These are phyloP conservation scores for Diaperis boleti DNA, from an alignment of 2,888 invertebrate species.

Conservation along the genomic window DNA sequence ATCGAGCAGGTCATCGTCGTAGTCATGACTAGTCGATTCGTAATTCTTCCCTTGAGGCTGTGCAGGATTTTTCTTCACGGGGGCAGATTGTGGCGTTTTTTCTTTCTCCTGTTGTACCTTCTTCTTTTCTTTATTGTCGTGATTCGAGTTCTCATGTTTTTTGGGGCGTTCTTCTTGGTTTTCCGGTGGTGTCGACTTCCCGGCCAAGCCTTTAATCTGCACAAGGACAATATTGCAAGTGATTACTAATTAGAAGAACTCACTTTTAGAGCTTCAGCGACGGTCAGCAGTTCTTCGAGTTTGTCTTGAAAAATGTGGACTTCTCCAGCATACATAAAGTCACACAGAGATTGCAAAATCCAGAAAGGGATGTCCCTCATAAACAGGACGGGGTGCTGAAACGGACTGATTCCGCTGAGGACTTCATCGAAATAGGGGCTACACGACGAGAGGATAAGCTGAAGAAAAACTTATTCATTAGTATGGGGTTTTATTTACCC, in stretches of 20 bases:
- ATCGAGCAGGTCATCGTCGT: slow-evolving; percentile 51
- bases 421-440: slow-evolving; percentile 69
- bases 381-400: slow-evolving; percentile 68
- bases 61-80: slow-evolving; percentile 8
- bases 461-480: neutral
- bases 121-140: slow-evolving; percentile 27
- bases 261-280: slow-evolving; percentile 67
- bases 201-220: slow-evolving; percentile 62
- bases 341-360: slow-evolving; percentile 67
- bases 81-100: neutral
- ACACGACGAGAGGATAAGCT: slow-evolving; percentile 69
- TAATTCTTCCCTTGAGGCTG: slow-evolving; percentile 7
- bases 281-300: slow-evolving; percentile 65
- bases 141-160: slow-evolving; percentile 4
- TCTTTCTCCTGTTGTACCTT: slow-evolving; percentile 2
- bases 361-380: slow-evolving; percentile 68
- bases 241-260: slow-evolving; percentile 1
- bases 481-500: slow-evolving; percentile 25
- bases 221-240: neutral
- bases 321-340: slow-evolving; percentile 70
- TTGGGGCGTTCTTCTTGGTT: slow-evolving; percentile 20
- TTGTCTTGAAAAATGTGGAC: slow-evolving; percentile 67
- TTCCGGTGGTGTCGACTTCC: slow-evolving; percentile 46
- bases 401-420: slow-evolving; percentile 63
- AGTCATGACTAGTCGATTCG: slow-evolving; percentile 30